phyloP scores from a whole-genome alignment of 35 echinoderm and acorn worm species.

The Strongylocentrotus purpuratus region DNA sequence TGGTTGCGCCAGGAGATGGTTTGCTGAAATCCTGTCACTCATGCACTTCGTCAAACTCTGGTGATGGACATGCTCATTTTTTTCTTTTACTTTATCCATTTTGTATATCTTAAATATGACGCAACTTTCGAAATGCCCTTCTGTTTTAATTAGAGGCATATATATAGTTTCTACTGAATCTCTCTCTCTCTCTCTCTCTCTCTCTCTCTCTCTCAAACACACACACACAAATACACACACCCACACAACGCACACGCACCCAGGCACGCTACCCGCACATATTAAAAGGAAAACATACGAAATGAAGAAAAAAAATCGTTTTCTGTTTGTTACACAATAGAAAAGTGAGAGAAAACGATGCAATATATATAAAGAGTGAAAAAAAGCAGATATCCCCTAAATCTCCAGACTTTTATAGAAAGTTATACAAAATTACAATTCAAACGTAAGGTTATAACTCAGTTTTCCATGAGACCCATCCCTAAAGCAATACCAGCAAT shows the following conservation, averaged over 20 bases:
- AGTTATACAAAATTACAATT: neutral
- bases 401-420: neutral
- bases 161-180: too few relatives aligned
- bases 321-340: too few relatives aligned
- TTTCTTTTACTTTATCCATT: neutral
- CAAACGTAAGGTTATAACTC: neutral
- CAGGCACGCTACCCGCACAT: too few relatives aligned
- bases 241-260: too few relatives aligned
- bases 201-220: too few relatives aligned
- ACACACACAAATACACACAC: too few relatives aligned
- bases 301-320: too few relatives aligned
- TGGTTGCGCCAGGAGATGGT: neutral
- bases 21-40: constrained; percentile 8
- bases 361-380: neutral
- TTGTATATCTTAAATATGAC: neutral
- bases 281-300: too few relatives aligned
- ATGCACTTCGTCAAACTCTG: neutral
- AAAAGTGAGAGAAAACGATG: too few relatives aligned
- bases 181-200: too few relatives aligned
- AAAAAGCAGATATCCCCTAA: neutral
- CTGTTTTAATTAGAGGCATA: too few relatives aligned
- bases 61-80: neutral
- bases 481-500: neutral
- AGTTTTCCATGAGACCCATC: neutral
- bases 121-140: too few relatives aligned